A percentile compares a stretch with the other conserved stretches of the same genome.
phyloP scores from a whole-genome alignment of 2,797 vertebrate genomes.

The Amblyopsis hoosieri region DNA sequence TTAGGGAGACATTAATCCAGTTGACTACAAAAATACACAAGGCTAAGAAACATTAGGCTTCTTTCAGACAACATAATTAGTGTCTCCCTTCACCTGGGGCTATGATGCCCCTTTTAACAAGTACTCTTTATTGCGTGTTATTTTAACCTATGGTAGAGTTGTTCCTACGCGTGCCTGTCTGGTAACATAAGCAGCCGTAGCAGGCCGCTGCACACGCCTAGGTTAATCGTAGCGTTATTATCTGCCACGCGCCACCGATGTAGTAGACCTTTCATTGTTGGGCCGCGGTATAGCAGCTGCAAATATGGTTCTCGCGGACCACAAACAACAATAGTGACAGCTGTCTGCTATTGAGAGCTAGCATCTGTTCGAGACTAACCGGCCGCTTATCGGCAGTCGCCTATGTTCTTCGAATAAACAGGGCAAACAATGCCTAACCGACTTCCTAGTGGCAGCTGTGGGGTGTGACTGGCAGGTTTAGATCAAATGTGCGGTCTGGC shows the following conservation, averaged over 20 bases:
- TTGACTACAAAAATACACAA: slow-evolving; percentile 63
- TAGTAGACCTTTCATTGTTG: slow-evolving; percentile 77
- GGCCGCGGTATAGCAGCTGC: slow-evolving; percentile 79
- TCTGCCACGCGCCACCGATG: slow-evolving; percentile 81
- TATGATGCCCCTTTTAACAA: too few relatives aligned
- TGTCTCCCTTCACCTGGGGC: too few relatives aligned
- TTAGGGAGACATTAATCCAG: slow-evolving; percentile 63
- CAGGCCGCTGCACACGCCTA: slow-evolving; percentile 72
- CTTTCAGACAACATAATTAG: slow-evolving; percentile 58
- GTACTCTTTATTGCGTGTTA: background rate
- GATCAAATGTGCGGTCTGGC: slow-evolving; percentile 45
- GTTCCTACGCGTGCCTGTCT: slow-evolving; percentile 62
- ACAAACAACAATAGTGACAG: slow-evolving; percentile 85
- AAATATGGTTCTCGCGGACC: slow-evolving; percentile 76
- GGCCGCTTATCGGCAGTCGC: slow-evolving; percentile 74
- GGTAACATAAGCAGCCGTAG: slow-evolving; percentile 67
- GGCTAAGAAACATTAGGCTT: slow-evolving; percentile 61
- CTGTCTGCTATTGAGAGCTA: slow-evolving; percentile 82
- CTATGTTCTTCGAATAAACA: slow-evolving; percentile 69
- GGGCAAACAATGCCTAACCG: slow-evolving; percentile 61
- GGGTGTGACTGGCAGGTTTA: slow-evolving; percentile 58
- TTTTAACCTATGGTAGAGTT: slow-evolving; percentile 4
- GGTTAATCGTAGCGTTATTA: slow-evolving; percentile 83
- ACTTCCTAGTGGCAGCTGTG: slow-evolving; percentile 37
- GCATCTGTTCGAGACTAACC: slow-evolving; percentile 82